A percentile compares a stretch with the other conserved stretches of the same genome.
Conservation (phyloP, 1,140 invertebrate genomes). For the Samia ricini region DNA sequence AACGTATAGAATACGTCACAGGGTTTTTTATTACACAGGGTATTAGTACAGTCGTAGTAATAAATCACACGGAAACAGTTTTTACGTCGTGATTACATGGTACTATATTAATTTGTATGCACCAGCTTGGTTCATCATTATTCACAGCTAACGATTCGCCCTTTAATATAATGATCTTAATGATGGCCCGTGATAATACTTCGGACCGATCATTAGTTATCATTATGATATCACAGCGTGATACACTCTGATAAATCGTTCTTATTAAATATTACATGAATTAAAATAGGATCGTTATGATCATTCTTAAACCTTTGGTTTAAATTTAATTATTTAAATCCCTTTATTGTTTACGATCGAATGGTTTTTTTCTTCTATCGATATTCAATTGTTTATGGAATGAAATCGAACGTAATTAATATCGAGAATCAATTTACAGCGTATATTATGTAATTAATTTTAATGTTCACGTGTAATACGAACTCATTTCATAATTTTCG, state of each 20-base stretch:
- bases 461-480: not conserved
- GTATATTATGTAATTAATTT: not conserved
- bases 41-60: not conserved
- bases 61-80: not conserved
- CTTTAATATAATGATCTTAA: slow-evolving; percentile 46
- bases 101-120: slow-evolving; percentile 25
- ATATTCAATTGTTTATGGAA: not conserved
- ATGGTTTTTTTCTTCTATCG: not conserved
- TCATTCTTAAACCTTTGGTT: not conserved
- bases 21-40: not conserved
- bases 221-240: slow-evolving; percentile 42
- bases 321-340: not conserved
- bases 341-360: not conserved
- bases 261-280: slow-evolving; percentile 27
- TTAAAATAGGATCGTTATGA: slow-evolving; percentile 6
- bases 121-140: slow-evolving; percentile 24
- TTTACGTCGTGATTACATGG: not conserved
- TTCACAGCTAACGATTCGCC: slow-evolving; percentile 35
- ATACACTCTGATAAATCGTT: slow-evolving; percentile 44
- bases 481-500: not conserved
- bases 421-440: not conserved
- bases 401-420: not conserved
- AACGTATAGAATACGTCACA: not conserved
- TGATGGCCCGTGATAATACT: slow-evolving; percentile 39
- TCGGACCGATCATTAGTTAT: slow-evolving; percentile 36